Base-by-base conservation (phyloP, 2,888 invertebrate species). In the Phragmatobia fuliginosa region DNA sequence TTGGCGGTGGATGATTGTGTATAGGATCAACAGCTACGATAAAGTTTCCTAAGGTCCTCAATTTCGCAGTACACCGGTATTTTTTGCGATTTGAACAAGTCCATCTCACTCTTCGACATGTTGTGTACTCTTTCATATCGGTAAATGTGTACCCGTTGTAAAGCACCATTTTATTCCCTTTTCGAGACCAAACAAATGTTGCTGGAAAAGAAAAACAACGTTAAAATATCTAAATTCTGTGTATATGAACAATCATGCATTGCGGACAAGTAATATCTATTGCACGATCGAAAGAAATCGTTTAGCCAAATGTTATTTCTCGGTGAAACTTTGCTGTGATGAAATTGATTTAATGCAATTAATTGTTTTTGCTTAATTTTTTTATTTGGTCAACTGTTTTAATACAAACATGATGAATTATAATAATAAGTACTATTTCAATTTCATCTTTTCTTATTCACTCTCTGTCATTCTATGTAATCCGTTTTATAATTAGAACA, bases 151-250 rank as follows among this genome's bases (percentile, higher is more conserved):
- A 80, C 10, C 80, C 80, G 0, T 76, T 52, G 36, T 73, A 64
- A 0, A 80, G 61, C 6, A 80, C 66, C 80, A 80, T 80, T 62
- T 18, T 59, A 25, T 80, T 77, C 18, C 83, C 82, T 45, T 70
- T 71, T 18, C 63, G 70, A 0, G 84, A 84, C 21, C 59, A 60
- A 14, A 83, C 74, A 64, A 67, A 83, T 33, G 66, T 68, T 2
- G 70, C 81, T 67, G 33, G n/a, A n/a, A 33, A 67, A 49, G 52
- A 14, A 56, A 16, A 16, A 6, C 6, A 28, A 16, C 14, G 16
- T 16, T 52, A 14, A 52, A 52, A 52, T 52, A 52, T 52, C 14
- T 25, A 52, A 25, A 49, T 49, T n/a, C n/a, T 11, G n/a, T 1
- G 3, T 14, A 14, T 38, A 11, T 6, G 14, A 14, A 38, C 38